A percentile compares a stretch with the other conserved stretches of the same genome.
phyloP scores from a whole-genome alignment of 2,113 vertebrate species.

The Orthonyx spaldingii region DNA sequence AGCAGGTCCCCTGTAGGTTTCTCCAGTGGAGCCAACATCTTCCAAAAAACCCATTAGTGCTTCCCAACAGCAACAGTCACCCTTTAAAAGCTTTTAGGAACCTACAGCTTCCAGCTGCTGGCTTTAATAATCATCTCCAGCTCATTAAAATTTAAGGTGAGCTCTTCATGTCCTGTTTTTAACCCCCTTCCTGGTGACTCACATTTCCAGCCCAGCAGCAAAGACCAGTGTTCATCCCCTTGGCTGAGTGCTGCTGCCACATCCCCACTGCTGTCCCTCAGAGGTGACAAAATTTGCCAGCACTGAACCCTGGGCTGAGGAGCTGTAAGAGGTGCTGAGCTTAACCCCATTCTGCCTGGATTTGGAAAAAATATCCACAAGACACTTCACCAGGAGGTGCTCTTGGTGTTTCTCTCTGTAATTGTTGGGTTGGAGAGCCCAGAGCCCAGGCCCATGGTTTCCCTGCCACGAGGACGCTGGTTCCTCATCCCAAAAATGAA shows the following conservation, averaged over 20 bases:
- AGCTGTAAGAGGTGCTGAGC: not conserved
- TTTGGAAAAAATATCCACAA: not conserved
- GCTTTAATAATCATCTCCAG: not conserved
- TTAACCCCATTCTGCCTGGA: not conserved
- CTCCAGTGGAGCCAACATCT: not conserved
- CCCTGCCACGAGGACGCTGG: not conserved
- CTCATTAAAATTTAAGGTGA: not conserved
- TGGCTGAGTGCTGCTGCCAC: not conserved
- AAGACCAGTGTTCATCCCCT: not conserved
- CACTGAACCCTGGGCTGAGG: not conserved
- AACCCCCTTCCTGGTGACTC: not conserved
- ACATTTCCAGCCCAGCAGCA: not conserved
- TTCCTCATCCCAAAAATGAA: not conserved
- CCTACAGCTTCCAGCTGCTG: not conserved
- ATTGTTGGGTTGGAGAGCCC: not conserved
- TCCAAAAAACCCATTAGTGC: not conserved
- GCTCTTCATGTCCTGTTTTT: not conserved
- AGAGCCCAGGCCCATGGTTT: not conserved
- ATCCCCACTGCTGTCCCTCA: not conserved
- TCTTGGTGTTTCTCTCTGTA: not conserved
- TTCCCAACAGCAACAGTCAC: not conserved
- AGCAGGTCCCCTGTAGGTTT: not conserved
- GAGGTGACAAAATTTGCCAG: not conserved
- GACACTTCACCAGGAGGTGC: not conserved
- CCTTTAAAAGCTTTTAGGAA: not conserved